Base-by-base conservation (phyloP, 1,140 invertebrate species). In the Batillaria attramentaria region DNA sequence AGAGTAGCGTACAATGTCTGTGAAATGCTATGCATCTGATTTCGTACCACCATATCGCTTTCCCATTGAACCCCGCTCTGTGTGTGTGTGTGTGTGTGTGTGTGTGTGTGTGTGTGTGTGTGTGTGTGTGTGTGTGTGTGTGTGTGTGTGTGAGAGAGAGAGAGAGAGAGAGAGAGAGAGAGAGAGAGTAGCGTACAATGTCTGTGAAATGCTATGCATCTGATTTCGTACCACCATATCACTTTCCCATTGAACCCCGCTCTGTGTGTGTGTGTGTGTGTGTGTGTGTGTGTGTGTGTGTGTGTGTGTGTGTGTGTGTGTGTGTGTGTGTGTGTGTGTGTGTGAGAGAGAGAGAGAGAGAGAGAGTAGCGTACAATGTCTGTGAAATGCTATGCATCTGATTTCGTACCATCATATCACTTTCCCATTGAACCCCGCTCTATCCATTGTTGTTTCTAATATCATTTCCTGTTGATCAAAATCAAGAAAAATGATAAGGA, bases 241-340 rank as follows among this genome's bases (percentile, higher is more conserved):
- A 50, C 24, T 24, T 50, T 10, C 46, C 46, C 46, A 8, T n/a
- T n/a, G 24, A 60, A 60, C 57, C 24, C 57, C 6, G 31, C 57
- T 4, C 24, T 66, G 62, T 5, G 62, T 6, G 33, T 66, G 31
- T 8, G 62, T 66, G 28, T 66, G 62, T 8, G 62, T 66, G 62
- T 35, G 62, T 35, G 62, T 66, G 6, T 24, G 33, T 8, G 10
- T 28, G 28, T 62, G 8, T 28, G 57, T 62, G 57, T 6, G 13
- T 62, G 57, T 28, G 10, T 16, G 10, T 13, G 28, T 28, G 57
- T 28, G 57, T 62, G 57, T 62, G 57, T 62, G 57, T 28, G 57
- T 62, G 13, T 66, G 62, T 66, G n/a, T n/a, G n/a, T n/a, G n/a
- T n/a, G n/a, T n/a, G n/a, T 66, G 62, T 66, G 62, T 35, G 62